phyloP scores from a whole-genome alignment of 2,888 invertebrate genomes.

The Nomada ferruginata region DNA sequence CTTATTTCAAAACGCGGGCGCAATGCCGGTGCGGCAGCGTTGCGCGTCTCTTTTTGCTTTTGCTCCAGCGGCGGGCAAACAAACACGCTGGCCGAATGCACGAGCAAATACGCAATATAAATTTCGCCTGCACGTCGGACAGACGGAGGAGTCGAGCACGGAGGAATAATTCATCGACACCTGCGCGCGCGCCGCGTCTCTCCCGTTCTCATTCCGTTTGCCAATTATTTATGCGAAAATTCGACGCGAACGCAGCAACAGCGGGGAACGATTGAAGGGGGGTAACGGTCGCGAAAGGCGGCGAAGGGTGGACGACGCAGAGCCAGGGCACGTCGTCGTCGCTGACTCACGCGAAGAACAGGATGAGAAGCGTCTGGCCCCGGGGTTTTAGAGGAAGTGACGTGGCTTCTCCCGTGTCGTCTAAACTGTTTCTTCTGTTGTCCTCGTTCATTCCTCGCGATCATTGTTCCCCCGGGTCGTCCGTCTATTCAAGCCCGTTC shows the following conservation, averaged over 20 bases:
- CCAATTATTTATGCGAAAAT: constrained; percentile 76
- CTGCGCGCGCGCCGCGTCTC: constrained; percentile 11
- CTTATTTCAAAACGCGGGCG: not conserved
- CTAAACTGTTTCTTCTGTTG: constrained; percentile 54
- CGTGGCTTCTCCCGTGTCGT: constrained; percentile 63
- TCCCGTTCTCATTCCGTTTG: constrained; percentile 54
- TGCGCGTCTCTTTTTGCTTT: not conserved
- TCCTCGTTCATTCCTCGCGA: constrained; percentile 30
- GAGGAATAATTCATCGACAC: constrained; percentile 75
- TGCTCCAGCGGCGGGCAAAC: constrained; percentile 46
- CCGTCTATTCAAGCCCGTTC: constrained; percentile 29
- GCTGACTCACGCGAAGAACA: constrained; percentile 58
- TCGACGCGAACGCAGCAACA: constrained; percentile 62
- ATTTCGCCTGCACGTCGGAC: constrained; percentile 65
- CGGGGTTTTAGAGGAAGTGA: constrained; percentile 65
- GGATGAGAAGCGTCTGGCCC: constrained; percentile 59
- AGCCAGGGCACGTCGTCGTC: constrained; percentile 36
- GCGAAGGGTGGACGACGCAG: not conserved
- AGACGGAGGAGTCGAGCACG: constrained; percentile 58
- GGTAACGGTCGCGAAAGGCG: not conserved
- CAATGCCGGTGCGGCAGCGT: not conserved
- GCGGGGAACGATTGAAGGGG: too few relatives aligned
- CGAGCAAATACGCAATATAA: constrained; percentile 70
- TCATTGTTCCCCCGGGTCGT: constrained; percentile 37
- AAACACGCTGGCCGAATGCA: constrained; percentile 62